A percentile compares a stretch with the other conserved stretches of the same genome.
phyloP scores from a whole-genome alignment of 2,888 invertebrate species.

The Neoitamus cyanurus region DNA sequence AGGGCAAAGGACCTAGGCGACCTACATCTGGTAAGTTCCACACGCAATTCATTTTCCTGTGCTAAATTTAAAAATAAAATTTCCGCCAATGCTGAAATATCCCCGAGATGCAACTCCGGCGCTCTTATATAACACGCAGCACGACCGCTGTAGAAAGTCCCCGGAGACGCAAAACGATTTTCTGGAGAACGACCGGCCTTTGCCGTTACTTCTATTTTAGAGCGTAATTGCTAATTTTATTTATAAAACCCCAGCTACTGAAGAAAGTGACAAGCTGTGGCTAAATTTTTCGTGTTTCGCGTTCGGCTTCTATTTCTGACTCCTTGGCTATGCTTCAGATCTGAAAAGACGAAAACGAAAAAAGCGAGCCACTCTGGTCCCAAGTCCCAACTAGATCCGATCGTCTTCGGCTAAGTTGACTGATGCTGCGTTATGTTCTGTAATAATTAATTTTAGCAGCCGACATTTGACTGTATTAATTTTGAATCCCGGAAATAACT shows the following conservation, averaged over 20 bases:
- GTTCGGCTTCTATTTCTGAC: constrained; percentile 44
- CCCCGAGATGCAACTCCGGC: background rate
- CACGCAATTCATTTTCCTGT: background rate
- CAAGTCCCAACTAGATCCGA: background rate
- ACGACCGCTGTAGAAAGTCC: background rate
- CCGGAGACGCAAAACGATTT: background rate
- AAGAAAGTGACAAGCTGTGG: constrained; percentile 45
- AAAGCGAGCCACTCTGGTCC: background rate
- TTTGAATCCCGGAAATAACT: constrained; percentile 40
- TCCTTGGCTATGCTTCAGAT: constrained; percentile 18
- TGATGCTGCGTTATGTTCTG: constrained; percentile 40
- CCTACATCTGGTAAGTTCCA: constrained; percentile 20
- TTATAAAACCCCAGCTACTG: constrained; percentile 41
- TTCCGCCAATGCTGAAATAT: constrained; percentile 15
- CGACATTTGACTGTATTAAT: background rate
- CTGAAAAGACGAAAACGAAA: constrained; percentile 12
- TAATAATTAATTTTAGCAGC: constrained; percentile 49
- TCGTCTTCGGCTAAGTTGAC: constrained; percentile 37
- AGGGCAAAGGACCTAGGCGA: background rate
- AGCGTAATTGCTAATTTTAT: constrained; percentile 42
- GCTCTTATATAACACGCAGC: background rate
- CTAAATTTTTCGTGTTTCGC: constrained; percentile 38
- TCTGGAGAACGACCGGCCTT: background rate
- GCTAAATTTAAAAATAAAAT: constrained; percentile 34
- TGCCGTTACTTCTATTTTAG: background rate